phyloP scores from a whole-genome alignment of 2,888 invertebrate species.

The Epistrophe grossulariae region DNA sequence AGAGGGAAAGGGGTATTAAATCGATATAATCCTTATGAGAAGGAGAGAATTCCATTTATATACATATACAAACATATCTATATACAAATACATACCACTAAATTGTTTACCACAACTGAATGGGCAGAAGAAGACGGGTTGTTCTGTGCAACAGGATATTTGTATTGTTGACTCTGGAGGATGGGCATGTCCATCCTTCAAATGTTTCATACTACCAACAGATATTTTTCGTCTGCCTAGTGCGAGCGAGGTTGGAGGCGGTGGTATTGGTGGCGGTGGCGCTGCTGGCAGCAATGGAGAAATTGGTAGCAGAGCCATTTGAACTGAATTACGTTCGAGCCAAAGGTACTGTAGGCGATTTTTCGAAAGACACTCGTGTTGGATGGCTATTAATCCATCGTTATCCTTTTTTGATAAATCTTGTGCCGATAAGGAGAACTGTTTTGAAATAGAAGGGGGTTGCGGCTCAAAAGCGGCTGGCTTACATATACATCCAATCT shows the following conservation, averaged over 20 bases:
- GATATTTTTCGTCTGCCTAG: conserved; percentile 58
- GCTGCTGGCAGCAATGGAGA: conserved; percentile 16
- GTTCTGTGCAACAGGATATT: conserved; percentile 55
- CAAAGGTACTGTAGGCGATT: conserved; percentile 58
- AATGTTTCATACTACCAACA: conserved; percentile 16
- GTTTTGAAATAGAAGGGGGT: conserved; percentile 79
- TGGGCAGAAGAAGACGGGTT: conserved; percentile 65
- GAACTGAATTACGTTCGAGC: conserved; percentile 46
- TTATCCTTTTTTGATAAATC: conserved; percentile 83
- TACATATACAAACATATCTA: conserved; percentile 54
- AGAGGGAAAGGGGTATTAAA: conserved; percentile 40
- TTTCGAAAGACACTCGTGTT: conserved; percentile 52
- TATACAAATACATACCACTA: conserved; percentile 63
- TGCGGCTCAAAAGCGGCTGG: conserved; percentile 65
- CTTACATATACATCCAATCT: conserved; percentile 28
- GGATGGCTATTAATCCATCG: conserved; percentile 61
- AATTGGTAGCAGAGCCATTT: conserved; percentile 20
- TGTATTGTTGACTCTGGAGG: conserved; percentile 45
- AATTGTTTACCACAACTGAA: conserved; percentile 70
- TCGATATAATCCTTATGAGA: conserved; percentile 29
- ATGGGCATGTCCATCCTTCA: conserved; percentile 31
- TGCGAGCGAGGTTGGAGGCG: conserved; percentile 43
- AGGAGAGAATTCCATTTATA: not conserved
- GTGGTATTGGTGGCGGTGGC: not conserved
- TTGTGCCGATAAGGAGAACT: conserved; percentile 83